Conservation (phyloP, 1,140 invertebrate species). For the Micrasema minimum region DNA sequence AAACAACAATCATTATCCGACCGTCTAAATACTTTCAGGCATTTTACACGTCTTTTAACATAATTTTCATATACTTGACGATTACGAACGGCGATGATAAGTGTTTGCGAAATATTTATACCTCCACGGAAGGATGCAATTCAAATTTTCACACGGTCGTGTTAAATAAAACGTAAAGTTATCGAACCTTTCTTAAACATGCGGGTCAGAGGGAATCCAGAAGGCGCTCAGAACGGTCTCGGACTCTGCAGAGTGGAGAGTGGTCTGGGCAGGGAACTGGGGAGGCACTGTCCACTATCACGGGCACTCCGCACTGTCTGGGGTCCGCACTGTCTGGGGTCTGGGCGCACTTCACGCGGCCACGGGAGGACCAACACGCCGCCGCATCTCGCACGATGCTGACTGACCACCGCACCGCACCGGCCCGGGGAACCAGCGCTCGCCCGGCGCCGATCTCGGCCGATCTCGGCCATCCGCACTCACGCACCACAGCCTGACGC, state of each 20-base stretch:
- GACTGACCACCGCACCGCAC: constrained; percentile 3
- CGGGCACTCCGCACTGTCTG: not conserved
- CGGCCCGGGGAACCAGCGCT: constrained; percentile 1
- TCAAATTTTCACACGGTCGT: constrained; percentile 50
- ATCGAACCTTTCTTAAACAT: constrained; percentile 53
- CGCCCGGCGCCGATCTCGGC: constrained; percentile 4
- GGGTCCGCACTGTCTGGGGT: not conserved
- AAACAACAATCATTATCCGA: constrained; percentile 45
- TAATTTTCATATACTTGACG: constrained; percentile 50
- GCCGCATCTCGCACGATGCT: constrained; percentile 1
- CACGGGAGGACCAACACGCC: not conserved
- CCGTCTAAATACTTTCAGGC: constrained; percentile 31
- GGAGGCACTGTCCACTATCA: not conserved
- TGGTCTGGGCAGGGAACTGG: no score
- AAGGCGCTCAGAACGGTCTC: constrained; percentile 7
- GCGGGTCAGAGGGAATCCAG: constrained; percentile 29
- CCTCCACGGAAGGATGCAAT: constrained; percentile 42
- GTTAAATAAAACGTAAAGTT: constrained; percentile 48
- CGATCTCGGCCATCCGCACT: not conserved
- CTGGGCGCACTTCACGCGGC: no score
- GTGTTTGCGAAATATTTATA: constrained; percentile 44
- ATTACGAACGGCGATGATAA: constrained; percentile 48
- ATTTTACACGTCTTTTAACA: constrained; percentile 50
- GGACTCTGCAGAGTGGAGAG: not conserved
- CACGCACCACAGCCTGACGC: constrained; percentile 14